Evolutionary conservation across 2,797 vertebrate genomes (phyloP), one percentile per base, ranked within the genome.

Genomic region (Acrocephalus scirpaceus): DNA sequence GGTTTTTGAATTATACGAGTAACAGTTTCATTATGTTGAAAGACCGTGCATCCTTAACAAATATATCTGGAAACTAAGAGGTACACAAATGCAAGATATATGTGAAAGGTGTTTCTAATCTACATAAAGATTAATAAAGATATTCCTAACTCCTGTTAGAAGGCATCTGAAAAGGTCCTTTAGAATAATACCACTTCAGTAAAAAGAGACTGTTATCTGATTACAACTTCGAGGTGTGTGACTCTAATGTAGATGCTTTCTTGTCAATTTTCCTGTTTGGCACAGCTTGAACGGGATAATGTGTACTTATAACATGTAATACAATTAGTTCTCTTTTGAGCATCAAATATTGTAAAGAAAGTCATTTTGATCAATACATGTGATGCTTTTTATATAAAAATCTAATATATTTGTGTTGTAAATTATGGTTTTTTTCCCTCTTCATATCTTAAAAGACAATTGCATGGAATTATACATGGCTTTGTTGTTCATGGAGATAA

Each of bases 381-480:
- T 82, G 93, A 96, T 96, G 94, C 90, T 98, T 97, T 97, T 94
- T 90, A 96, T 93, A 98, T 90, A 95, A 96, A 96, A 96, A 62
- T 66, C 94, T 97, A 96, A 96, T 97, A 97, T 96, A 88, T 97
- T 97, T 95, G 93, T 93, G 96, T 92, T 97, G 92, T 97, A 97
- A 98, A 97, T 97, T 97, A 97, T 96, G 54, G 0, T 16, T 95
- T 96, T 92, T 94, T 85, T 3, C 80, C 90, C 80, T 58, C 95
- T 93, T 96, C 91, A 90, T 97, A 96, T 92, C 95, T 95, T 90
- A 97, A 98, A 98, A 98, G 96, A 96, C 96, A 98, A 94, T 96
- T 96, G 94, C 76, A 95, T 66, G 86, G 96, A 94, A 96, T 97
- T 97, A 97, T 97, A 91, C 94, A 95, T 93, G 94, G 90, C 91